Evolutionary conservation across 2,888 invertebrate species (phyloP).

Genomic region (Apamea monoglypha): DNA sequence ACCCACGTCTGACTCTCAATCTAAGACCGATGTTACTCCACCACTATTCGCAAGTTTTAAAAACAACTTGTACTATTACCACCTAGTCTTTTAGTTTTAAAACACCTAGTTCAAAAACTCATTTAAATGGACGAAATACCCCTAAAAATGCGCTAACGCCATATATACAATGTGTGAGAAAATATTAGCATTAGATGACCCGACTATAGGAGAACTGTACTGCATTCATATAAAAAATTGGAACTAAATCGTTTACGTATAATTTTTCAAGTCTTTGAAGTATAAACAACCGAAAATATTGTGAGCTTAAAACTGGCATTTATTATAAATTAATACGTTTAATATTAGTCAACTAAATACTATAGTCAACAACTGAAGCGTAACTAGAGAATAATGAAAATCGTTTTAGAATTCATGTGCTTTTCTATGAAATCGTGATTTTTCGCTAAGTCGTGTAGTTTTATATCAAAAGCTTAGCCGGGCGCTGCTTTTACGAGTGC

Average conservation of each 20-base stretch:
- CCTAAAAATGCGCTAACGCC: conserved; percentile 58
- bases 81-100: conserved; percentile 59
- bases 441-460: conserved; percentile 58
- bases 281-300: conserved; percentile 63
- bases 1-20: conserved; percentile 5
- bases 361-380: conserved; percentile 54
- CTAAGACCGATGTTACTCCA: conserved; percentile 44
- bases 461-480: conserved; percentile 63
- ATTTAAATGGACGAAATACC: conserved; percentile 62
- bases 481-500: conserved; percentile 47
- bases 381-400: conserved; percentile 51
- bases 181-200: conserved; percentile 34
- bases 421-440: conserved; percentile 57
- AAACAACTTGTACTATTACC: conserved; percentile 33
- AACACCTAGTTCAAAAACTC: conserved; percentile 60
- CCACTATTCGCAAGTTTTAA: conserved; percentile 41
- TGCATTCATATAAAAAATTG: conserved; percentile 53
- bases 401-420: conserved; percentile 60
- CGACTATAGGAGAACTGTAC: conserved; percentile 32
- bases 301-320: conserved; percentile 56
- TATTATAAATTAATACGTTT: conserved; percentile 55
- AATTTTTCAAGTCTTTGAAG: conserved; percentile 65
- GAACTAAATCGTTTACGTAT: conserved; percentile 66
- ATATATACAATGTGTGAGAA: conserved; percentile 58
- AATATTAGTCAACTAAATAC: conserved; percentile 54